Conservation (phyloP, 2,888 invertebrate genomes). For the Drosophila antonietae region DNA sequence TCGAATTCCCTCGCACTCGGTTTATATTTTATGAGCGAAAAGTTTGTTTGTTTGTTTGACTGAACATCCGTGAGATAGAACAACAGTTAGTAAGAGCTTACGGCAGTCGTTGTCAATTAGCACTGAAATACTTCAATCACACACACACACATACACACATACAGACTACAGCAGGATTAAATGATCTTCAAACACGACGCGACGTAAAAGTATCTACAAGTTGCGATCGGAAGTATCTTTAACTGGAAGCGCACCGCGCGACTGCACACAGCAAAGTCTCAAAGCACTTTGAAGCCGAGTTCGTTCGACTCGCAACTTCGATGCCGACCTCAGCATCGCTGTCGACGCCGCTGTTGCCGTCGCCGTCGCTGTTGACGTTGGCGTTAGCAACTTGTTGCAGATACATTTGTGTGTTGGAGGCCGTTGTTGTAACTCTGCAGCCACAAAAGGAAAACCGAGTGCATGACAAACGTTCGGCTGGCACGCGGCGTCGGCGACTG, state of each 20-base stretch:
- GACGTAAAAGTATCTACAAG: slow-evolving; percentile 42
- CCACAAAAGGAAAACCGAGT: slow-evolving; percentile 78
- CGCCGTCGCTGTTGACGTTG: slow-evolving; percentile 19
- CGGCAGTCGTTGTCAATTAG: slow-evolving; percentile 29
- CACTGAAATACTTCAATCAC: slow-evolving; percentile 15
- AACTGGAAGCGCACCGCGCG: slow-evolving; percentile 51
- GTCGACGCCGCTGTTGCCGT: slow-evolving; percentile 13
- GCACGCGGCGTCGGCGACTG: slow-evolving; percentile 59
- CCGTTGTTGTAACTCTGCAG: slow-evolving; percentile 44
- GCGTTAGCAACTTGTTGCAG: slow-evolving; percentile 79
- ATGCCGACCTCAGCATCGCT: slow-evolving; percentile 17
- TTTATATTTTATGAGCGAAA: slow-evolving; percentile 58
- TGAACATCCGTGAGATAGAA: slow-evolving; percentile 30
- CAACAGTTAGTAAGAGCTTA: slow-evolving; percentile 39
- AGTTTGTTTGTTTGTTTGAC: slow-evolving; percentile 25
- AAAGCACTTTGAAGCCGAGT: slow-evolving; percentile 74
- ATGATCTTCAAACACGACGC: slow-evolving; percentile 42
- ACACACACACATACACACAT: slow-evolving; percentile 9
- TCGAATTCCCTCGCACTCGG: slow-evolving; percentile 37
- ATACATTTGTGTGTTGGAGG: slow-evolving; percentile 66
- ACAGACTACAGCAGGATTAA: not conserved
- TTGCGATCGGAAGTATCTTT: slow-evolving; percentile 29
- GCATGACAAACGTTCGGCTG: slow-evolving; percentile 73
- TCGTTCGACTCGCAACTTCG: slow-evolving; percentile 55
- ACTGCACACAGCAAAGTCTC: slow-evolving; percentile 78